Evolutionary conservation across 1,140 invertebrate species (phyloP).

Genomic region (Paraescarpia echinospica): DNA sequence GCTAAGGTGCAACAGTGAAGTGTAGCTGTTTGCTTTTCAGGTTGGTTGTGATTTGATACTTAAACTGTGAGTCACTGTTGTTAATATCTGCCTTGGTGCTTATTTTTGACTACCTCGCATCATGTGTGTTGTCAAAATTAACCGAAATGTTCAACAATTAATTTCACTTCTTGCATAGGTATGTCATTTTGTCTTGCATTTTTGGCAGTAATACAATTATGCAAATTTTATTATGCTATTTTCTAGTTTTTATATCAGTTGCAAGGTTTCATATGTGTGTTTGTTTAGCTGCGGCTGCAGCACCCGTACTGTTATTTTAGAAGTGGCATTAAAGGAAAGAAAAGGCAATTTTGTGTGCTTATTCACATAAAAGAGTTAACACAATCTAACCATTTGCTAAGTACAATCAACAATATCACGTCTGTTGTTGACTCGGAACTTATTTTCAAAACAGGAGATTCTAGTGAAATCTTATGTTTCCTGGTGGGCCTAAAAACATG

Average conservation of each 20-base stretch:
- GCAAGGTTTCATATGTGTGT: background rate
- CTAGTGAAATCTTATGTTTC: too few relatives aligned
- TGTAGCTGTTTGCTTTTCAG: background rate
- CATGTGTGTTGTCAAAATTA: background rate
- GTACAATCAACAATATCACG: too few relatives aligned
- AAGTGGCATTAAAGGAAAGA: background rate
- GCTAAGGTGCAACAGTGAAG: background rate
- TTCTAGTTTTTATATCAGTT: background rate
- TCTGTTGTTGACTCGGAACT: too few relatives aligned
- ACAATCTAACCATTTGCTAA: too few relatives aligned
- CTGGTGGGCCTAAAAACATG: too few relatives aligned
- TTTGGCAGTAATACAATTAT: too few relatives aligned
- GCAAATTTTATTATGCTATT: background rate
- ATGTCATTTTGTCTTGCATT: background rate
- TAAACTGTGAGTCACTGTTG: too few relatives aligned
- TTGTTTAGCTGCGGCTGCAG: background rate
- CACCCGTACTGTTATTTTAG: background rate
- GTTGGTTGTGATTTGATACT: background rate
- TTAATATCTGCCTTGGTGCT: too few relatives aligned
- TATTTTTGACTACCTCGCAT: too few relatives aligned
- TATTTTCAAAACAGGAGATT: too few relatives aligned
- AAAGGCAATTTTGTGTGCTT: too few relatives aligned
- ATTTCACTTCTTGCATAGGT: background rate
- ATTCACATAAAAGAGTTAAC: too few relatives aligned
- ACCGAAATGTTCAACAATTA: background rate